phyloP scores from a whole-genome alignment of 2,113 vertebrate genomes.

The Mungos mungo region DNA sequence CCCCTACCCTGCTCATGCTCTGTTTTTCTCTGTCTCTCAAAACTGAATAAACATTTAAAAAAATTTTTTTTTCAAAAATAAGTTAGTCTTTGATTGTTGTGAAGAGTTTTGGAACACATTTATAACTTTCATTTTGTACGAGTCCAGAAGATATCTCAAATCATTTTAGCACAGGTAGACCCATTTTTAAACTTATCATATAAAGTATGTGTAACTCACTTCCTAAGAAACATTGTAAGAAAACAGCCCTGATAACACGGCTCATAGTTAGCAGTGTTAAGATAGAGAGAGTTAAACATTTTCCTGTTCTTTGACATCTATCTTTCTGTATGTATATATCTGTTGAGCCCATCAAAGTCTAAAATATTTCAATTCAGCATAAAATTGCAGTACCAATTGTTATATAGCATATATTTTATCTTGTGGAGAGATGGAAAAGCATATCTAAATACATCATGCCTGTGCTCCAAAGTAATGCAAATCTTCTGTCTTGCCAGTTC shows the following conservation, averaged over 20 bases:
- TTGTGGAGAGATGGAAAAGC: neutral
- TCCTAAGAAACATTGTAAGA: slow-evolving; percentile 15
- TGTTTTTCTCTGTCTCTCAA: too few relatives aligned
- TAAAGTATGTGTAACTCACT: neutral
- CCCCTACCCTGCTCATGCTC: too few relatives aligned
- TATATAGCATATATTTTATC: slow-evolving; percentile 49
- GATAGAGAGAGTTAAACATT: slow-evolving; percentile 29
- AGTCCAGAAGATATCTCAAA: neutral
- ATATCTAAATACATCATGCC: slow-evolving; percentile 47
- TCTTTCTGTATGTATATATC: slow-evolving; percentile 44
- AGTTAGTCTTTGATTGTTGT: neutral
- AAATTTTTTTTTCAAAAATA: neutral
- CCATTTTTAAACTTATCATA: slow-evolving; percentile 35
- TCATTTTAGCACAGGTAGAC: neutral
- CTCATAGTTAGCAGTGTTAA: neutral
- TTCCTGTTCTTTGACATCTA: slow-evolving; percentile 51
- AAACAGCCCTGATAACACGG: neutral
- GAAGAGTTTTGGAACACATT: neutral
- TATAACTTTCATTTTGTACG: neutral
- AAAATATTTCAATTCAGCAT: slow-evolving; percentile 68
- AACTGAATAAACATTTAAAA: too few relatives aligned
- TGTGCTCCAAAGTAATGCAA: slow-evolving; percentile 1
- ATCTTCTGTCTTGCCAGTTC: slow-evolving; percentile 44
- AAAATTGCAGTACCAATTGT: slow-evolving; percentile 51
- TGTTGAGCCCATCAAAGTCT: slow-evolving; percentile 62